These are phyloP conservation scores for Phengaris arion DNA, from an alignment of 2,888 invertebrate genomes.

Conservation along the genomic window DNA sequence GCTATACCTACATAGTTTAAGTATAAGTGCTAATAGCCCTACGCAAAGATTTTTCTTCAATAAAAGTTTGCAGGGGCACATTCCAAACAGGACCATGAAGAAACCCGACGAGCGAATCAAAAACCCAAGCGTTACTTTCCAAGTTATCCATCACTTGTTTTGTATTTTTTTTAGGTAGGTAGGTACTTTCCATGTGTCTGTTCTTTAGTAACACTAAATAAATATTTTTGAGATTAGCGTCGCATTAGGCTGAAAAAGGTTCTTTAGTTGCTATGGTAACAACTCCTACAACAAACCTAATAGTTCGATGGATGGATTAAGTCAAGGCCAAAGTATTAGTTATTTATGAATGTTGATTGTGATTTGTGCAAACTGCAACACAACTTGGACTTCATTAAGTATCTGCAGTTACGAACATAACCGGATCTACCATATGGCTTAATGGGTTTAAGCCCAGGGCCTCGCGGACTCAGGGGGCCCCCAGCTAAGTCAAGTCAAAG, in stretches of 20 bases:
- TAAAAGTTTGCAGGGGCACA: conserved; percentile 92
- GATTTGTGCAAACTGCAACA: no score
- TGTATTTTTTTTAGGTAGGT: background rate
- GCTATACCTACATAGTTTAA: background rate
- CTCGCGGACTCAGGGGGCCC: no score
- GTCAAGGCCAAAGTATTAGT: background rate
- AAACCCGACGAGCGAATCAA: conserved; percentile 94
- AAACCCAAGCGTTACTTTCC: conserved; percentile 91
- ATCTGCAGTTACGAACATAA: no score
- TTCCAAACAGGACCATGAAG: conserved; percentile 96
- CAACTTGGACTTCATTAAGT: no score
- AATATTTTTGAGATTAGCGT: background rate
- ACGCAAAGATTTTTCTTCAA: conserved; percentile 96
- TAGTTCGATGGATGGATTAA: background rate
- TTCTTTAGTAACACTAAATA: background rate
- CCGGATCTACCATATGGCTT: no score
- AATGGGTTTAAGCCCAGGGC: no score
- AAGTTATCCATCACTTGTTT: conserved; percentile 50
- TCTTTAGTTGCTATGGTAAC: conserved; percentile 13
- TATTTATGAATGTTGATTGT: background rate
- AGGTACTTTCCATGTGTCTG: background rate
- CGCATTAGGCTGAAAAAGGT: background rate
- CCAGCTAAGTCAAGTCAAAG: no score
- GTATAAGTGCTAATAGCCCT: conserved; percentile 52
- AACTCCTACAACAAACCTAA: background rate